Evolutionary conservation across 2,113 vertebrate genomes (phyloP), one percentile per base, ranked within the genome.

Genomic region (Artemisiospiza belli): DNA sequence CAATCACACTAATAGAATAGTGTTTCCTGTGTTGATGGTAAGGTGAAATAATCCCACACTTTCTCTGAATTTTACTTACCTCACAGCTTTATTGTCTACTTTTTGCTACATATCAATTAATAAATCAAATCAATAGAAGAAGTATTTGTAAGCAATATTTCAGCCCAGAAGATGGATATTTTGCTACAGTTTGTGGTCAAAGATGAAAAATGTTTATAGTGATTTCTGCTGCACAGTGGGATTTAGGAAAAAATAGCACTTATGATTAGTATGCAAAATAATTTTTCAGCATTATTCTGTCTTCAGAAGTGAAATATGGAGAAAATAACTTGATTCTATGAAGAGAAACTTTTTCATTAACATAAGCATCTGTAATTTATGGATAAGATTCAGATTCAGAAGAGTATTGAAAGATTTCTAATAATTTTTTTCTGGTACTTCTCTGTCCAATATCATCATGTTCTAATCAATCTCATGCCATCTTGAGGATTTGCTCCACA

Each of bases 1-100:
- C 1, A 0, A 6, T 18, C 47, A 80, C 7, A 43, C 4, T 41
- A 9, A 7, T 35, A 21, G 27, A 81, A n/a, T 2, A n/a, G 11
- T 24, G 6, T 61, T 91, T 88, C 12, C 4, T 63, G 6, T 47
- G 4, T 52, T 55, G 63, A 59, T 27, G 3, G 1, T 47, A 51
- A 59, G 5, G 12, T 23, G 31, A 90, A 92, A 69, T 67, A 83
- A 67, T 69, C 17, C 15, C 10, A 35, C 5, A 27, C 2, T 30
- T 68, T 24, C 18, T 59, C 30, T 47, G 39, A 49, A 58, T 46
- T 57, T 15, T 44, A 72, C 5, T 54, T 58, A 44, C 7, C 55
- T 81, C 37, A 76, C 27, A 35, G 10, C 31, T 83, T 77, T 77
- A 72, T 39, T 80, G 8, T 59, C 44, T 64, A 14, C 3, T 87